Evolutionary conservation across 2,797 vertebrate species (phyloP).

Genomic region (Limnodromus scolopaceus): DNA sequence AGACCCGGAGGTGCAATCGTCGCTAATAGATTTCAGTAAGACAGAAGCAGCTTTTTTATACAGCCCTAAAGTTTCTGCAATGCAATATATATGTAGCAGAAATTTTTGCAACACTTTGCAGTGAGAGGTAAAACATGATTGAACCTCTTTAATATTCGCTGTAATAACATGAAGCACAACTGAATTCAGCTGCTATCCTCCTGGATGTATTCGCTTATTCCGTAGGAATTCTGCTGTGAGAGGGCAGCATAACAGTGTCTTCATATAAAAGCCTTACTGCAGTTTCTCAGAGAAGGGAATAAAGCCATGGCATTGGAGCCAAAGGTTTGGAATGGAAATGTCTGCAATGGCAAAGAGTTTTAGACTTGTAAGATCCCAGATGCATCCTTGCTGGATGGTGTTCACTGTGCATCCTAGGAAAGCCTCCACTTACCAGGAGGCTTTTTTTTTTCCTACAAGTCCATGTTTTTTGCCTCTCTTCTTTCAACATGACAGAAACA

Average conservation of each 20-base stretch:
- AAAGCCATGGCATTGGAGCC: not conserved
- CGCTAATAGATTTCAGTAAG: conserved; percentile 70
- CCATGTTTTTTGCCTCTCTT: not conserved
- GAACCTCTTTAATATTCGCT: conserved; percentile 62
- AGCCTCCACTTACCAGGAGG: not conserved
- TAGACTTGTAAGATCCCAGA: not conserved
- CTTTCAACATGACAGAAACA: not conserved
- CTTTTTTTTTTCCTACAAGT: not conserved
- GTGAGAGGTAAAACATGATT: conserved; percentile 49
- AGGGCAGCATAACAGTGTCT: not conserved
- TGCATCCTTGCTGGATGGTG: not conserved
- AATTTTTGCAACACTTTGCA: conserved; percentile 14
- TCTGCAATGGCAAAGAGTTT: not conserved
- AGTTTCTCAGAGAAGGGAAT: not conserved
- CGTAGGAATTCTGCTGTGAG: not conserved
- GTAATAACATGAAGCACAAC: conserved; percentile 37
- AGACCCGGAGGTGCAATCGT: conserved; percentile 51
- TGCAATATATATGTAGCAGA: not conserved
- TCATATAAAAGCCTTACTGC: not conserved
- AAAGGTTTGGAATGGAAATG: not conserved
- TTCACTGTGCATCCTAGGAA: not conserved
- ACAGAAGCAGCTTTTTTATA: conserved; percentile 50
- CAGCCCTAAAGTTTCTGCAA: not conserved
- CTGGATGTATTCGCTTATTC: not conserved
- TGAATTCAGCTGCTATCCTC: not conserved